A percentile compares a stretch with the other conserved stretches of the same genome.
These are phyloP conservation scores for Felis chaus DNA, from an alignment of 2,113 vertebrate genomes.

Conservation along the genomic window DNA sequence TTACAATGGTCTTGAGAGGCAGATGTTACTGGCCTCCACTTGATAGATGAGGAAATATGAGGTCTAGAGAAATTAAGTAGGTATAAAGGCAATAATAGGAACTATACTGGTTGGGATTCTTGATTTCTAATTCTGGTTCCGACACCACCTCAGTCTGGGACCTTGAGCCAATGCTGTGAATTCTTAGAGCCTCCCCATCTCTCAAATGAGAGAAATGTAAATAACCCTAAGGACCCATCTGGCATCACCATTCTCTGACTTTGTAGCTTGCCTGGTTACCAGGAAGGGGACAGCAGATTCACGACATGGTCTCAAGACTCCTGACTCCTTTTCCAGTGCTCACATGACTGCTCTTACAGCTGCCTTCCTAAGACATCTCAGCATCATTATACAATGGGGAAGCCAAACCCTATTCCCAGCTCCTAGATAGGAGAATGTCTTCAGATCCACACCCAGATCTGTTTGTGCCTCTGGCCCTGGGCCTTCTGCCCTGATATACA, in stretches of 20 bases:
- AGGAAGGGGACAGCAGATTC: neutral
- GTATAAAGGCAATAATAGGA: neutral
- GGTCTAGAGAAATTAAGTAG: neutral
- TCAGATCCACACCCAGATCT: neutral
- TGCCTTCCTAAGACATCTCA: neutral
- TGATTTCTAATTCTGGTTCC: neutral
- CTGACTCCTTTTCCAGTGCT: neutral
- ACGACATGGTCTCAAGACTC: neutral
- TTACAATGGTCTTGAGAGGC: neutral
- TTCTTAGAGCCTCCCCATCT: neutral
- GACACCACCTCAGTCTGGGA: neutral
- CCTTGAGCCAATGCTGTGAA: neutral
- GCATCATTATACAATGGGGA: neutral
- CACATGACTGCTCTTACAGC: neutral
- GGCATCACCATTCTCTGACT: neutral
- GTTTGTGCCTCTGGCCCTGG: neutral
- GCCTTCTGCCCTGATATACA: neutral
- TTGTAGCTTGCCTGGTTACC: neutral
- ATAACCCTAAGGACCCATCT: neutral
- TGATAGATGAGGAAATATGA: neutral
- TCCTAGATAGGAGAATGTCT: neutral
- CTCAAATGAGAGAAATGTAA: neutral
- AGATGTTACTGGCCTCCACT: neutral
- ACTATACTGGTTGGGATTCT: rapidly evolving
- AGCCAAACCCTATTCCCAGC: neutral